phyloP scores from a whole-genome alignment of 2,797 vertebrate species.

The Rhynchotus rufescens region DNA sequence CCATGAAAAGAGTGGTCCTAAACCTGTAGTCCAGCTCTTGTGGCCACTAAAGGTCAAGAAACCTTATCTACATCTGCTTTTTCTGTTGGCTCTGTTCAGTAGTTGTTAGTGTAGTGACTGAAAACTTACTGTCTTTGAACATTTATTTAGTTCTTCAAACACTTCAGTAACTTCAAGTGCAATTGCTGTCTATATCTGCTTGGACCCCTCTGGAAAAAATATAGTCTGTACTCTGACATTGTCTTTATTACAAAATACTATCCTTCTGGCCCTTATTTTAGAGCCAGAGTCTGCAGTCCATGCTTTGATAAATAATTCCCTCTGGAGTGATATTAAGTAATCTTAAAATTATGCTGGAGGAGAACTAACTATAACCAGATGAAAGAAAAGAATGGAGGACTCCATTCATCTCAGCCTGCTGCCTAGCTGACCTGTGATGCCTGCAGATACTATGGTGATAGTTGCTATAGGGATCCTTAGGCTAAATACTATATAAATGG shows the following conservation, averaged over 20 bases:
- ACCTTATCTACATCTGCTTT: neutral
- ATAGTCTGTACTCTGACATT: neutral
- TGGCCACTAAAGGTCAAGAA: neutral
- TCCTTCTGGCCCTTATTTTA: neutral
- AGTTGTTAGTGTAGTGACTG: neutral
- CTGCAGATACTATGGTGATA: neutral
- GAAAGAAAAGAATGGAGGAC: neutral
- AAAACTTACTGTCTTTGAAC: neutral
- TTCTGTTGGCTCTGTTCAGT: neutral
- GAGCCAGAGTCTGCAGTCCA: neutral
- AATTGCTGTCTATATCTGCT: neutral
- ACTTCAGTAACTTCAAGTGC: neutral
- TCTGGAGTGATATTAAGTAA: neutral
- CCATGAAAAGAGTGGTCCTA: neutral
- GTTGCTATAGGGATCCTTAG: slow-evolving; percentile 57
- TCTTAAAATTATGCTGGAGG: neutral
- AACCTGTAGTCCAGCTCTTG: neutral
- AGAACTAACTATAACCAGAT: neutral
- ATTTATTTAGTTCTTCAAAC: neutral
- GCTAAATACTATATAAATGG: slow-evolving; percentile 18
- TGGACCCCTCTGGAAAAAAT: neutral
- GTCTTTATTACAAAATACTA: neutral
- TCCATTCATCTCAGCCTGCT: neutral
- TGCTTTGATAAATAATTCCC: neutral
- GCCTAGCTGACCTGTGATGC: slow-evolving; percentile 1